Base-by-base conservation (phyloP, 2,888 invertebrate species). In the Tanytarsus gracilentus region DNA sequence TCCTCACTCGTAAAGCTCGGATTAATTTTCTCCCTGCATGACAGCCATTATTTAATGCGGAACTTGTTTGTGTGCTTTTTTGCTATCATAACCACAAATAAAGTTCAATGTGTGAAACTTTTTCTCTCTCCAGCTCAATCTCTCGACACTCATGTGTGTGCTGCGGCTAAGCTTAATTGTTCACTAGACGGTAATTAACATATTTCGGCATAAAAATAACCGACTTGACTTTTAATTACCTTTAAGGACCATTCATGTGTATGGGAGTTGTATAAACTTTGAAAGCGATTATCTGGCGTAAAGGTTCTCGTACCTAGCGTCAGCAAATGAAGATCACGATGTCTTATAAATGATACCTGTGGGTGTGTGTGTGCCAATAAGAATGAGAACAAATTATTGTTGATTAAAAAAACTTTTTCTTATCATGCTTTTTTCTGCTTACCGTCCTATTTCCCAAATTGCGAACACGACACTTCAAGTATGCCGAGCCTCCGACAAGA, bases 221-320 rank as follows among this genome's bases (percentile, higher is more conserved):
- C n/a, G n/a, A n/a, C n/a, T n/a, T n/a, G n/a, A n/a, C n/a, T 18
- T 44, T 23, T 49, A 49, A 49, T 69, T 67, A 85, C 84, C 77
- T 89, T 87, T 65, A 90, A 75, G 66, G 86, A 87, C 89, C 89
- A 90, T 71, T 90, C 88, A 72, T 88, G 89, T 25, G 88, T 87
- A 71, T 85, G 83, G 64, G 89, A 87, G 68, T 85, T 86, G 75
- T 90, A 89, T 61, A 87, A 85, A 67, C 88, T 84, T 68, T 85
- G 82, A 74, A 91, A 92, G 71, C 92, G 79, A 77, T 88, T 88
- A 74, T 92, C 92, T n/a, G 88, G 88, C 49, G 86, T 86, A 70
- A 86, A 86, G 11, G 86, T 86, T 67, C 81, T 82, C 63, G 82
- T 77, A 50, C 82, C 82, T 30, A 84, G 83, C 2, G 86, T 86